Conservation (phyloP, 1,140 invertebrate genomes). For the Trichonephila clavipes region DNA sequence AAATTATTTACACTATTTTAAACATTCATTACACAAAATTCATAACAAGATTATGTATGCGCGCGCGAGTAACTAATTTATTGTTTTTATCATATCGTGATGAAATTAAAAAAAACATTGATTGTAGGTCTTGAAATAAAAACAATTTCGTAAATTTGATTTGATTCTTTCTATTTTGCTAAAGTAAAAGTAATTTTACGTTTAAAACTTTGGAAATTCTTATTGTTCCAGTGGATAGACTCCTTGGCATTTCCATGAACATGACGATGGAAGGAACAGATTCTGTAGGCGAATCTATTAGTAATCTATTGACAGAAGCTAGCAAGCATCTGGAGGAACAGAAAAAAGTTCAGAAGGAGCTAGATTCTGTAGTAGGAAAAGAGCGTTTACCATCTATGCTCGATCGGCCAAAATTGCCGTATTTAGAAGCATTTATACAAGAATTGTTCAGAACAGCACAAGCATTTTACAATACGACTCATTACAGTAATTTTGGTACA, state of each 20-base stretch:
- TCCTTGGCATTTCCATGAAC: conserved; percentile 26
- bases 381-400: conserved; percentile 76
- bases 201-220: too few species aligned
- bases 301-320: background rate
- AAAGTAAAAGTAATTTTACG: too few species aligned
- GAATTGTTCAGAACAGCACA: conserved; percentile 76
- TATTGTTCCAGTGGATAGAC: conserved; percentile 47
- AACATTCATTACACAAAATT: too few species aligned
- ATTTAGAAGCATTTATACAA: conserved; percentile 77
- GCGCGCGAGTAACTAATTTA: too few species aligned
- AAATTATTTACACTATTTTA: too few species aligned
- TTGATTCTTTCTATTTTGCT: too few species aligned
- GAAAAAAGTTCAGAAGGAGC: conserved; percentile 77
- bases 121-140: too few species aligned
- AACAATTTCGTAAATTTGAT: too few species aligned
- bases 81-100: too few species aligned
- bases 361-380: conserved; percentile 77
- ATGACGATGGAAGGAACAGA: conserved; percentile 62
- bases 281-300: background rate
- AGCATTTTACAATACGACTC: conserved; percentile 21
- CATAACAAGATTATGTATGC: too few species aligned
- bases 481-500: conserved; percentile 57
- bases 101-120: too few species aligned
- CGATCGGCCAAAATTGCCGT: conserved; percentile 77
- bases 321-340: conserved; percentile 77